phyloP scores from a whole-genome alignment of 2,888 invertebrate species.

The Xestia xanthographa region DNA sequence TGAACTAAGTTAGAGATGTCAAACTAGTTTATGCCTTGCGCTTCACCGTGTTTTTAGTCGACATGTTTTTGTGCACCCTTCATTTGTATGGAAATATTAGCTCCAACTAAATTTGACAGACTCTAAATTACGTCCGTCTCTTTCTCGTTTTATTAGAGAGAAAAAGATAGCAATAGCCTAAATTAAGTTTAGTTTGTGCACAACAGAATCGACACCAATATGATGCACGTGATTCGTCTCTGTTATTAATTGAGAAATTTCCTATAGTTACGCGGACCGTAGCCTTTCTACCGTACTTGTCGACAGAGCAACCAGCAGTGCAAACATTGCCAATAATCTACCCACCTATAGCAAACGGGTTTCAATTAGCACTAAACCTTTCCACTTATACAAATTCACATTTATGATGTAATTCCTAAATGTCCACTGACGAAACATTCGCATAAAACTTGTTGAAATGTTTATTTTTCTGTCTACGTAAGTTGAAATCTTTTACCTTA shows the following conservation, averaged over 20 bases:
- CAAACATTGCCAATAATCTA: neutral
- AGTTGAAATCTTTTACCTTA: neutral
- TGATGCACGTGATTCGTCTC: neutral
- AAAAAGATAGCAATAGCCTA: no score
- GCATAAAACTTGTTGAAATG: neutral
- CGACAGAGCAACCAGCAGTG: neutral
- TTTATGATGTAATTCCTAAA: neutral
- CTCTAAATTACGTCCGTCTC: no score
- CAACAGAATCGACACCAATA: no score
- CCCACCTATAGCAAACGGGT: constrained; percentile 12
- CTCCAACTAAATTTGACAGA: no score
- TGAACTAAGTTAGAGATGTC: no score
- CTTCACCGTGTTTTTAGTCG: no score
- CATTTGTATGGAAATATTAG: no score
- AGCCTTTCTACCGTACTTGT: neutral
- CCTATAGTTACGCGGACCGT: neutral
- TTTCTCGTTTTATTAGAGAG: no score
- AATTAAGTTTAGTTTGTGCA: no score
- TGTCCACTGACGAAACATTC: neutral
- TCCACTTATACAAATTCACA: neutral
- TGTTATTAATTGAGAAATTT: neutral
- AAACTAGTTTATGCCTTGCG: no score
- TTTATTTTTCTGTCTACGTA: neutral
- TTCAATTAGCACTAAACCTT: neutral
- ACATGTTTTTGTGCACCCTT: no score